These are phyloP conservation scores for Pseudorhombus dupliciocellatus DNA, from an alignment of 2,113 vertebrate genomes.

Conservation along the genomic window DNA sequence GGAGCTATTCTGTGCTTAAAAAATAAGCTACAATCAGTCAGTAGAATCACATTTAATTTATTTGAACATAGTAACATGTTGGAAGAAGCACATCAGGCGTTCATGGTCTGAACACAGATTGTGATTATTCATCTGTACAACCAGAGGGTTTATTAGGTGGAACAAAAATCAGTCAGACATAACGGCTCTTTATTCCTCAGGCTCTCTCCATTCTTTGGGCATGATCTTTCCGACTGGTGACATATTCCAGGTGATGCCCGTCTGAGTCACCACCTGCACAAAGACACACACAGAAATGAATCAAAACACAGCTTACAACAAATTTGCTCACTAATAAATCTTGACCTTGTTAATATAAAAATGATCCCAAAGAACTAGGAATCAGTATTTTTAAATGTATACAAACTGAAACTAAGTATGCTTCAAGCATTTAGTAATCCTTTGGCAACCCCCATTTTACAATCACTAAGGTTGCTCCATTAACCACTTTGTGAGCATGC, in stretches of 20 bases:
- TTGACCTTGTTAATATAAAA: background rate
- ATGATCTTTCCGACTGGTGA: conserved; percentile 90
- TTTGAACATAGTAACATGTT: conserved; percentile 62
- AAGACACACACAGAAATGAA: background rate
- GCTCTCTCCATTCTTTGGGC: conserved; percentile 86
- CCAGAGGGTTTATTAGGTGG: conserved; percentile 42
- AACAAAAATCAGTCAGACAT: conserved; percentile 1
- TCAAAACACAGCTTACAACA: background rate
- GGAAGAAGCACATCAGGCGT: conserved; percentile 58
- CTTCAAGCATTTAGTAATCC: no score
- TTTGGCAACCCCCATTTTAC: no score
- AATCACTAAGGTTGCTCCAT: no score
- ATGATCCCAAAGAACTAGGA: background rate
- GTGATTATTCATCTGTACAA: conserved; percentile 69
- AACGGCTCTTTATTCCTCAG: conserved; percentile 71
- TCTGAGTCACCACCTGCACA: conserved; percentile 85
- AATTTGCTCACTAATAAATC: background rate
- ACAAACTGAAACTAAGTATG: no score
- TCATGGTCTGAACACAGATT: conserved; percentile 45
- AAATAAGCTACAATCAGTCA: background rate
- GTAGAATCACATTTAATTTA: conserved; percentile 69
- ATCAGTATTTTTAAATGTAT: background rate
- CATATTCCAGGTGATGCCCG: conserved; percentile 88
- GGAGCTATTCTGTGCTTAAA: background rate
- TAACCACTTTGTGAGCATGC: background rate